Evolutionary conservation across 2,113 vertebrate genomes (phyloP), one percentile per base, ranked within the genome.

Genomic region (Garra rufa): DNA sequence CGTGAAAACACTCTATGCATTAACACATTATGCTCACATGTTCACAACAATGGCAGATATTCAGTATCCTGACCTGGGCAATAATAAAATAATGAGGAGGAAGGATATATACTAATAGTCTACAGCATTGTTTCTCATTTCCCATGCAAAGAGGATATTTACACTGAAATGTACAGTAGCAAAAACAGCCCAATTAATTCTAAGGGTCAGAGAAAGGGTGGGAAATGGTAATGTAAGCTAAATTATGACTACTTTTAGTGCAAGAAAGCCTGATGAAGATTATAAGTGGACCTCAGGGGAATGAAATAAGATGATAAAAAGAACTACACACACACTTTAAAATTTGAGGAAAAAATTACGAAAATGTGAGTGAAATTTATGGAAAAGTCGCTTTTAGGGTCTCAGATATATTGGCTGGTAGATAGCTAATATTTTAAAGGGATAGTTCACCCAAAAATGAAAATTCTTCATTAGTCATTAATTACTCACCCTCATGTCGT

Each of bases 281-380:
- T n/a, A 70, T 70, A 70, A 70, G 34, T 41, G 67, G 34, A 70
- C 34, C 67, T 41, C 34, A 70, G 9, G 34, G 67, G 67, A 70
- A 41, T 9, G 1, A n/a, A n/a, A 70, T 41, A n/a, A n/a, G 34
- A 70, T n/a, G 9, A 69, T 69, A 69, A 69, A 69, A 41, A 41
- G 3, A 67, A 67, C 28, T 9, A 65, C 3, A 4, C 28, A 28
- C 5, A n/a, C 21, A 65, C 30, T 65, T 65, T 30, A 34, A 8
- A 34, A 30, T 63, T 6, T 63, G 3, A 67, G 19, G 21, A 65
- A 6, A 28, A 28, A 28, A 5, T 59, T 2, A 65, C 7, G 28
- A 67, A 67, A 67, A 67, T 38, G 15, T 21, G 4, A 69, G 34
- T 19, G 3, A 17, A 21, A 69, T 21, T 9, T 34, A 38, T 69